phyloP scores from a whole-genome alignment of 2,888 invertebrate genomes.

The Acanthosepion pharaonis region DNA sequence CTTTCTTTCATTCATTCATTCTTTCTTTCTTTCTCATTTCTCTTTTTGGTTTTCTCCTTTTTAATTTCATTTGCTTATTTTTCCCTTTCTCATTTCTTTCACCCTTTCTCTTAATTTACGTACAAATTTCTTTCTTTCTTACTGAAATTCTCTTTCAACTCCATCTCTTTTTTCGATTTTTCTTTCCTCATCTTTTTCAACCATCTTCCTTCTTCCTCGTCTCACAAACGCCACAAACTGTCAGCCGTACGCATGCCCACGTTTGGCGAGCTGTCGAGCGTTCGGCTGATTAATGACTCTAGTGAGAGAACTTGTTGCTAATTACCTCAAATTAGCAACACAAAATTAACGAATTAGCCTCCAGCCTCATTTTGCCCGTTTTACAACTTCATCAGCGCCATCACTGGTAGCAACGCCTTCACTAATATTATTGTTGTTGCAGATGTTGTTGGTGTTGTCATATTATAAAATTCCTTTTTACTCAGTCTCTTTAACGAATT shows the following conservation, averaged over 20 bases:
- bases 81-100: too few species aligned
- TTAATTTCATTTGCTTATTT: too few species aligned
- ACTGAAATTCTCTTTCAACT: neutral
- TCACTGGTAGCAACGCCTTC: neutral
- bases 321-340: conserved; percentile 15
- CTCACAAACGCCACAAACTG: too few species aligned
- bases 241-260: neutral
- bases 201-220: too few species aligned
- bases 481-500: neutral
- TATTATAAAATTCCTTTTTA: neutral
- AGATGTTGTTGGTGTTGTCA: neutral
- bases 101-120: too few species aligned
- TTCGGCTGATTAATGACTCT: neutral
- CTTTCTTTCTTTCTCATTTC: neutral
- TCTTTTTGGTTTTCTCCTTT: too few species aligned
- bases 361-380: neutral
- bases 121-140: neutral
- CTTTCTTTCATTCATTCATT: neutral
- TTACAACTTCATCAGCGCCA: neutral
- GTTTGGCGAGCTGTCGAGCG: neutral
- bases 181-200: too few species aligned
- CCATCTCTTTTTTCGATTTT: too few species aligned
- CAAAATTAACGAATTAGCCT: conserved; percentile 20
- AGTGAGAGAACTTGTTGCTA: conserved; percentile 33
- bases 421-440: neutral